Base-by-base conservation (phyloP, 2,888 invertebrate species). In the Papilio demoleus region DNA sequence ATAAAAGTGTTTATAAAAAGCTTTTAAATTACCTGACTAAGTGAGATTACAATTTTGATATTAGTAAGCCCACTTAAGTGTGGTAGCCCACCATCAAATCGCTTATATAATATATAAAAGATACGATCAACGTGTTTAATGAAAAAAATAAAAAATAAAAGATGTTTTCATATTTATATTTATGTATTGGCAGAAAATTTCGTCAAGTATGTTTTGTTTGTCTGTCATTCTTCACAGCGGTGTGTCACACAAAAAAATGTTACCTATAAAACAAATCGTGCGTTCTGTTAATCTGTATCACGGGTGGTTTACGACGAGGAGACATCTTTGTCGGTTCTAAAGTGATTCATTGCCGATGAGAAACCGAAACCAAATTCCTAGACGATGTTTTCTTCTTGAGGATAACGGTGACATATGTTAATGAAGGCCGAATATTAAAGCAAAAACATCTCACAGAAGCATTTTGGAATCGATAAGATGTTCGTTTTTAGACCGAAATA, bases 281-380 rank as follows among this genome's bases (percentile, higher is more conserved):
- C 65, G 53, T 71, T 70, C 58, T 42, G 71, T 72, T 70, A 72
- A 72, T 72, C 70, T 62, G 70, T 70, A 67, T 24, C 70, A 68
- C 71, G 72, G 71, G 72, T 72, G 72, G 72, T 72, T 72, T 72
- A 71, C 65, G 72, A 68, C 65, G 31, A 8, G 45, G 45, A 24
- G 65, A 61, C 69, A 45, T 72, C 73, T 71, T 70, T 67, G 74
- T 73, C 72, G 72, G 72, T 22, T 22, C 42, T 24, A 1, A 60
- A n/a, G 38, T 69, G 69, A 69, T 69, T 65, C 64, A 69, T 69
- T 40, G 27, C 4, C 17, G 19, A 58, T 38, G 64, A 12, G n/a
- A n/a, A 60, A 31, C 67, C 53, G 56, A 53, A 62, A 53, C 62
- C 31, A 62, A 62, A 67, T 67, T 62, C 67, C 42, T 56, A 24